A percentile compares a stretch with the other conserved stretches of the same genome.
phyloP scores from a whole-genome alignment of 2,797 vertebrate species.

The Chrosomus eos region DNA sequence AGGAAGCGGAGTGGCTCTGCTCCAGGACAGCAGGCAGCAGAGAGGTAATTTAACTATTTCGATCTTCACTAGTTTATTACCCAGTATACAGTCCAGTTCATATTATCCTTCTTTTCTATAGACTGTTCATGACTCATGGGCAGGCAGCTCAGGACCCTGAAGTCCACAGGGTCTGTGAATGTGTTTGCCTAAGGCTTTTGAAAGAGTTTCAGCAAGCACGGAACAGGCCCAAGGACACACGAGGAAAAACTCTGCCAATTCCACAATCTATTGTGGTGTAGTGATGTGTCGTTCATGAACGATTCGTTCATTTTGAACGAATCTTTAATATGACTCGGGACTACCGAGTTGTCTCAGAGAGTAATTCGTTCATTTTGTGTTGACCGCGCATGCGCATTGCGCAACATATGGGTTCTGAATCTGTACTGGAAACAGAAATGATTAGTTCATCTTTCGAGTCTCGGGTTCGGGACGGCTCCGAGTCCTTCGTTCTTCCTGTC shows the following conservation, averaged over 20 bases:
- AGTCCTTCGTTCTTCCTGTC: too few species aligned
- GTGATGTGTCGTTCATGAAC: too few species aligned
- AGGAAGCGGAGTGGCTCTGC: constrained; percentile 41
- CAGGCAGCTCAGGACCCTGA: background rate
- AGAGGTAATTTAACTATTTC: constrained; percentile 13
- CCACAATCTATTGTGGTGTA: background rate
- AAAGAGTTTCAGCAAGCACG: background rate
- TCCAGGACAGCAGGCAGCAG: constrained; percentile 34
- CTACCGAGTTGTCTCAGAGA: too few species aligned
- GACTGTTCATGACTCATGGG: background rate
- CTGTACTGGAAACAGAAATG: too few species aligned
- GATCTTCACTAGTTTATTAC: background rate
- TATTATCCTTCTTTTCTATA: too few species aligned
- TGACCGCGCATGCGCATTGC: too few species aligned
- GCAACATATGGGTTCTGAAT: too few species aligned
- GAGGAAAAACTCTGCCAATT: background rate
- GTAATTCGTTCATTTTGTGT: too few species aligned
- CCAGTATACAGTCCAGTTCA: background rate
- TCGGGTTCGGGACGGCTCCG: too few species aligned
- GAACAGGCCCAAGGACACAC: background rate
- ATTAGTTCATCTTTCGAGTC: too few species aligned
- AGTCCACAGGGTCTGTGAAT: background rate
- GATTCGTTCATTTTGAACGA: too few species aligned
- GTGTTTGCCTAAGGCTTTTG: background rate
- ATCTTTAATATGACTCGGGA: too few species aligned